Evolutionary conservation across 1,140 invertebrate genomes (phyloP), one percentile per base, ranked within the genome.

Genomic region (Tribolium madens): DNA sequence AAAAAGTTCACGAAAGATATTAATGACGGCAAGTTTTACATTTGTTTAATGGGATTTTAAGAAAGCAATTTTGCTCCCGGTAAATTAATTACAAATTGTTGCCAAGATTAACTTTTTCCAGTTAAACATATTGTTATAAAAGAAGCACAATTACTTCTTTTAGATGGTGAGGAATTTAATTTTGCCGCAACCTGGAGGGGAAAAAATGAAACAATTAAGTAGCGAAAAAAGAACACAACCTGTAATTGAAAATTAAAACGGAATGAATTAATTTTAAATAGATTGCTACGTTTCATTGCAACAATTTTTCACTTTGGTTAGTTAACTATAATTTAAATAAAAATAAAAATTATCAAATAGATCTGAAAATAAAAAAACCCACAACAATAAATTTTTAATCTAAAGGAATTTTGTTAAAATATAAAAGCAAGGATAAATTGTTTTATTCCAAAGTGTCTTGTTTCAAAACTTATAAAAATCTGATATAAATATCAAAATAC

Each of bases 131-230:
- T 64, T 64, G 26, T 64, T 60, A n/a, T 26, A n/a, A 33, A 64
- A 33, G 57, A 64, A 64, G 3, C 57, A 64, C 57, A 64, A 64
- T 64, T 64, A 64, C 57, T 31, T 33, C 57, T 64, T 64, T 64
- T 14, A 14, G 17, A 33, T 33, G 26, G 31, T n/a, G 13, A 64
- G 26, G 26, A 64, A 64, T 64, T 64, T 64, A 64, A 64, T 64
- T 64, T 64, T 3, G 57, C 57, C n/a, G 15, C 18, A 26, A 12
- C 12, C 12, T 13, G n/a, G 36, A 21, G 57, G 31, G 26, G 57
- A 12, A 33, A 64, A 64, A 64, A 64, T 26, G 36, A 14, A 64
- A 64, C 36, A 31, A 64, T 64, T 64, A 64, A 64, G 57, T 33
- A 26, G 57, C 26, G 31, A 64, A 12, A 33, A 64, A 13, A 17